Base-by-base conservation (phyloP, 2,797 vertebrate genomes). In the Ciconia nigra region DNA sequence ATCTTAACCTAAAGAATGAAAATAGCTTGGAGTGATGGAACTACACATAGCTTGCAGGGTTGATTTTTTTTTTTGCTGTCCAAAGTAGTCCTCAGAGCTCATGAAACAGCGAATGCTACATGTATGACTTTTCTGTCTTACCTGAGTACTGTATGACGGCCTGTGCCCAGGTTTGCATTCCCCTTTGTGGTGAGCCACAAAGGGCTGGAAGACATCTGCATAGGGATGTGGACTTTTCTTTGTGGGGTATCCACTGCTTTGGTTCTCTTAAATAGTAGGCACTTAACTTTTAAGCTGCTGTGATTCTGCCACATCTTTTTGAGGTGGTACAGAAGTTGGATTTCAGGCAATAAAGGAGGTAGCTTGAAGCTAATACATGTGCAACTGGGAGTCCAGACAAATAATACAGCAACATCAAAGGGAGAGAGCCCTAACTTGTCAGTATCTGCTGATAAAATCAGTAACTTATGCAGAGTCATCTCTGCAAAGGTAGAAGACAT, bases 371-470 rank as follows among this genome's bases (percentile, higher is more conserved):
- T 88, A 78, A 29, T 79, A 41, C 31, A 18, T 59, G 69, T 96
- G 81, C 89, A 95, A 3, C 88, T 85, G 66, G 79, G 91, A 96
- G 80, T 88, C 52, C 72, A 86, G 83, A 80, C 71, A 78, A 90
- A 90, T 80, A 77, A 78, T 35, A 15, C 26, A 92, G 81, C 73
- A 93, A 58, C 83, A 83, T 83, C 90, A 91, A 79, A 96, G 82
- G 84, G 66, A 80, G 63, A 67, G 71, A 94, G 92, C 77, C 82
- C 69, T 74, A 55, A 80, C 84, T 67, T 69, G 87, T 83, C 72
- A 9, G 66, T n/a, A 77, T 89, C 47, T 83, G 69, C 81, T 59
- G 91, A 95, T 96, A 92, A 82, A 90, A 96, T 95, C 91, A 77
- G 83, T 33, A 82, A 15, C 59, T 81, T 76, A 10, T 1, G 26